A percentile compares a stretch with the other conserved stretches of the same genome.
Evolutionary conservation across 2,113 vertebrate genomes (phyloP).

Genomic region (Dicerorhinus sumatrensis): DNA sequence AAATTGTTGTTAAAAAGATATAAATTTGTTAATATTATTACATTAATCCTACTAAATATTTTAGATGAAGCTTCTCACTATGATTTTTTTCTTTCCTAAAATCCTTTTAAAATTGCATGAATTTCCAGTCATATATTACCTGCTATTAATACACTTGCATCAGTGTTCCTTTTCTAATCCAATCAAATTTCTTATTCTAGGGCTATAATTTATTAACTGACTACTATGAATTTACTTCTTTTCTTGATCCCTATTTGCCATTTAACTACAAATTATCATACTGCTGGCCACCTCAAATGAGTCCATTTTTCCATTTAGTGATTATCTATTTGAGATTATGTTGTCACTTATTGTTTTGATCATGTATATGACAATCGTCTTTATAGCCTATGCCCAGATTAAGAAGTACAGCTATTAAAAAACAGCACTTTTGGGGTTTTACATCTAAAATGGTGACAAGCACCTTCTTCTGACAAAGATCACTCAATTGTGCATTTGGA

Average conservation of each 20-base stretch:
- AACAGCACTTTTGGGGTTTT: background rate
- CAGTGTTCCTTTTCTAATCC: background rate
- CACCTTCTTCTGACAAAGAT: background rate
- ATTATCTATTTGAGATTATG: background rate
- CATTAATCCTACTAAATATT: constrained; percentile 14
- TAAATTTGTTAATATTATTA: constrained; percentile 23
- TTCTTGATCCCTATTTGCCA: background rate
- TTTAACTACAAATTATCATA: background rate
- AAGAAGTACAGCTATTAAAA: background rate
- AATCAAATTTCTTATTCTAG: background rate
- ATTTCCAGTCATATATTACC: background rate
- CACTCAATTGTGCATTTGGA: background rate
- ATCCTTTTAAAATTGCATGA: background rate
- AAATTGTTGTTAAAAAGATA: constrained; percentile 66
- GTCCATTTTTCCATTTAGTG: background rate
- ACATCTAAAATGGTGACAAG: background rate
- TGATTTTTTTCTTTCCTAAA: background rate
- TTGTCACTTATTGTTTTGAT: background rate
- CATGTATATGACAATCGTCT: background rate
- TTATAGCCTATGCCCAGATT: background rate
- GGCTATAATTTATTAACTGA: background rate
- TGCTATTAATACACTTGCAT: background rate
- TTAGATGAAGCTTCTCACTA: background rate
- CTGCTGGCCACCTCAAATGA: background rate
- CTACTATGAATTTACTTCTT: background rate